These are phyloP conservation scores for Paraplagusia blochii DNA, from an alignment of 2,113 vertebrate species.

Conservation along the genomic window DNA sequence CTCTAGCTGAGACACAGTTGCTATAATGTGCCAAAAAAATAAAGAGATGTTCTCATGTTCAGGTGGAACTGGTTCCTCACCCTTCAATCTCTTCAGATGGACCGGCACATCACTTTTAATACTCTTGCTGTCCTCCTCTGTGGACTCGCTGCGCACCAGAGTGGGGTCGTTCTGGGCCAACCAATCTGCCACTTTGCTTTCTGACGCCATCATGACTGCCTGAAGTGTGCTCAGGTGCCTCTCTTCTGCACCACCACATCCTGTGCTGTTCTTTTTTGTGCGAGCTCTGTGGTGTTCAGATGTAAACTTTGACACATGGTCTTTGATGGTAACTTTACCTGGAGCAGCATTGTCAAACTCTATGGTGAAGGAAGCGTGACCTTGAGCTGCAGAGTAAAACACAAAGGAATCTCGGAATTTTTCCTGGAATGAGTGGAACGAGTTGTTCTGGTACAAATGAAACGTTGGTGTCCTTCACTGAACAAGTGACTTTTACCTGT, in stretches of 20 bases:
- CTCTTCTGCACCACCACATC: slow-evolving; percentile 59
- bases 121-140: slow-evolving; percentile 96
- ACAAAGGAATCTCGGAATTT: too few relatives aligned
- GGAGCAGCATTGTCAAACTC: slow-evolving; percentile 95
- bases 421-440: too few relatives aligned
- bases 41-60: too few relatives aligned
- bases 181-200: slow-evolving; percentile 98
- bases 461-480: too few relatives aligned
- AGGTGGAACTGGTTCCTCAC: slow-evolving; percentile 66
- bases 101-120: slow-evolving; percentile 97
- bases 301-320: slow-evolving; percentile 90
- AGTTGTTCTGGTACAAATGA: too few relatives aligned
- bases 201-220: slow-evolving; percentile 93
- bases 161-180: slow-evolving; percentile 96
- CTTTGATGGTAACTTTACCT: slow-evolving; percentile 97
- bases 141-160: slow-evolving; percentile 85
- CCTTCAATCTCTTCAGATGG: slow-evolving; percentile 95
- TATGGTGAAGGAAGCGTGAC: slow-evolving; percentile 97
- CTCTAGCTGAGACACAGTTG: too few relatives aligned
- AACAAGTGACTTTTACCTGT: slow-evolving; percentile 52
- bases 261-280: slow-evolving; percentile 78
- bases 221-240: slow-evolving; percentile 92
- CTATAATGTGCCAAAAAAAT: neutral
- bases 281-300: slow-evolving; percentile 86
- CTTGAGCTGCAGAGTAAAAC: slow-evolving; percentile 76